These are phyloP conservation scores for Neomorphus geoffroyi DNA, from an alignment of 2,797 vertebrate genomes.

Conservation along the genomic window DNA sequence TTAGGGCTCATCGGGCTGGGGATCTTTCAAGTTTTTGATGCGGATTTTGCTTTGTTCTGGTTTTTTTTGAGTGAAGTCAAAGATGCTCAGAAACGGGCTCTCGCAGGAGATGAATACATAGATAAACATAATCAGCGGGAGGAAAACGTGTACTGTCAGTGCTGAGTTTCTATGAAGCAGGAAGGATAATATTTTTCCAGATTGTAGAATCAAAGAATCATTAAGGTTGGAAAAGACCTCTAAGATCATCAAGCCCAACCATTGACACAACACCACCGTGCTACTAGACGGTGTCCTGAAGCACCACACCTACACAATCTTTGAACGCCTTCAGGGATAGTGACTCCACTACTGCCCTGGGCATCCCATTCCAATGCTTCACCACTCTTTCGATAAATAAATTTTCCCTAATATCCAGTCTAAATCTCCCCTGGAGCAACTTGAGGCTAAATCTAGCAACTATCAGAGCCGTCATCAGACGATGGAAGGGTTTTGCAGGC, in stretches of 20 bases:
- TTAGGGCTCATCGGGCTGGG: neutral
- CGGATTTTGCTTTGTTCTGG: neutral
- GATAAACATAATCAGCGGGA: rapidly evolving
- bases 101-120: neutral
- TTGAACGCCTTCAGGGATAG: too few species aligned
- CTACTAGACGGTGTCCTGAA: too few species aligned
- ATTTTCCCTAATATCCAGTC: too few species aligned
- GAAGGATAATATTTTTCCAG: neutral
- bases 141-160: neutral
- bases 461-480: neutral
- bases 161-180: neutral
- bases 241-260: too few species aligned
- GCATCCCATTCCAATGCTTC: too few species aligned
- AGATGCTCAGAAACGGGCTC: neutral
- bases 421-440: too few species aligned
- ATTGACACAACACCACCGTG: too few species aligned
- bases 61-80: neutral
- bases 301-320: too few species aligned
- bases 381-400: too few species aligned
- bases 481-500: neutral
- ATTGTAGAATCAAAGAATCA: neutral
- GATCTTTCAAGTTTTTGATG: neutral
- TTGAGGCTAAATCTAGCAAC: neutral
- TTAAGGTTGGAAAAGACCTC: too few species aligned
- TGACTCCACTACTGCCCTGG: too few species aligned